Evolutionary conservation across 2,888 invertebrate genomes (phyloP), one percentile per base, ranked within the genome.

Genomic region (Drosophila incognita): DNA sequence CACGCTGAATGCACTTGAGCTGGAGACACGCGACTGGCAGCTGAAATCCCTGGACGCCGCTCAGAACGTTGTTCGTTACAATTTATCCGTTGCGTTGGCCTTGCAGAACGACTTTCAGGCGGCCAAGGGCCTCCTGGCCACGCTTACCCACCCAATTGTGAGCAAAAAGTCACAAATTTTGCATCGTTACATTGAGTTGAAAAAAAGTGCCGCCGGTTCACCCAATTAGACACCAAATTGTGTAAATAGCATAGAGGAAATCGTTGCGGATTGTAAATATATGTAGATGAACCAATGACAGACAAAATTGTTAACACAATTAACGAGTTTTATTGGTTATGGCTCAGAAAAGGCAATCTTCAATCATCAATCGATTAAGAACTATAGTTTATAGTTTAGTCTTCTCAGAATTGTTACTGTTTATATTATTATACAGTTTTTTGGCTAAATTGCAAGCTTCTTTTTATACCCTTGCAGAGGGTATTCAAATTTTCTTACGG

Each of bases 51-150:
- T 95, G 48, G 93, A 94, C 36, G 95, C 95, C 21, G 96, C 96
- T 0, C 95, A 95, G 83, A 95, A 95, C n/a, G 94, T 96, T 33
- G 94, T 96, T 87, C 95, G 96, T 76, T 97, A 97, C 89, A 97
- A 97, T 93, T 94, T 97, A 76, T 96, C 97, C 7, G 96, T 96
- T 3, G 95, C 96, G 11, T 95, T 96, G 90, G 95, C 96, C 18
- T 94, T 97, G 52, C 94, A 96, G 69, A 96, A 96, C 5, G 97
- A 97, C 89, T 94, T 95, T 52, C 96, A 96, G 74, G 96, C 96
- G 91, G 94, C 94, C 0, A 88, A 90, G 60, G 82, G 79, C 27
- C 78, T 92, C 21, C 59, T 93, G 11, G 67, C 79, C 29, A 88
- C 90, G 4, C 89, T 93, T 40, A 91, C 87, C 11, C 93, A 93